Evolutionary conservation across 30 jellyfish, hydroid and myxozoan genomes (phyloP).

Genomic region (Hydractinia symbiolongicarpus): DNA sequence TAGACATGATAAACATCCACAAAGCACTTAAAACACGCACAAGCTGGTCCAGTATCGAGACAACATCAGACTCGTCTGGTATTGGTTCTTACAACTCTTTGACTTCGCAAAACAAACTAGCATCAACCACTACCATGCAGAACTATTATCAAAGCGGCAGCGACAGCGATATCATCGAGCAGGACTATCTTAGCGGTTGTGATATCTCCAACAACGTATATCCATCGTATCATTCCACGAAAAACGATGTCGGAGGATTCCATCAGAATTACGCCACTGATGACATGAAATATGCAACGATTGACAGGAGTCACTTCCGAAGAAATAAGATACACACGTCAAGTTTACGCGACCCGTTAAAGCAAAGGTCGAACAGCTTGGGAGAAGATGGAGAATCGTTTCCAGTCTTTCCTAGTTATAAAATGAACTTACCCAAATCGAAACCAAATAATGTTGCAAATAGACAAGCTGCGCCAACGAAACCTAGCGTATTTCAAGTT

Average conservation of each 20-base stretch:
- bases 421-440: conserved; percentile 79
- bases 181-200: conserved; percentile 29
- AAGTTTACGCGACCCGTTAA: conserved; percentile 69
- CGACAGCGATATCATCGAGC: conserved; percentile 58
- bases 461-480: conserved; percentile 35
- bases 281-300: conserved; percentile 40
- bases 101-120: not conserved
- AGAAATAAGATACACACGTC: conserved; percentile 54
- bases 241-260: conserved; percentile 40
- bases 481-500: conserved; percentile 64
- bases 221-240: conserved; percentile 2
- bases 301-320: conserved; percentile 57
- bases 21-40: conserved; percentile 20
- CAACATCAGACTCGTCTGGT: conserved; percentile 87
- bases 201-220: not conserved
- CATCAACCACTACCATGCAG: conserved; percentile 31
- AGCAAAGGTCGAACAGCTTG: conserved; percentile 79
- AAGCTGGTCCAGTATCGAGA: conserved; percentile 95
- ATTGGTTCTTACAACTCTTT: conserved; percentile 91
- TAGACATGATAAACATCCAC: conserved; percentile 11
- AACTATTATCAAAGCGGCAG: conserved; percentile 56
- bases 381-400: conserved; percentile 38
- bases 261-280: conserved; percentile 24
- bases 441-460: conserved; percentile 53
- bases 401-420: conserved; percentile 49